phyloP scores from a whole-genome alignment of 2,113 vertebrate genomes.

The Gnathonemus echidnorhynchus region DNA sequence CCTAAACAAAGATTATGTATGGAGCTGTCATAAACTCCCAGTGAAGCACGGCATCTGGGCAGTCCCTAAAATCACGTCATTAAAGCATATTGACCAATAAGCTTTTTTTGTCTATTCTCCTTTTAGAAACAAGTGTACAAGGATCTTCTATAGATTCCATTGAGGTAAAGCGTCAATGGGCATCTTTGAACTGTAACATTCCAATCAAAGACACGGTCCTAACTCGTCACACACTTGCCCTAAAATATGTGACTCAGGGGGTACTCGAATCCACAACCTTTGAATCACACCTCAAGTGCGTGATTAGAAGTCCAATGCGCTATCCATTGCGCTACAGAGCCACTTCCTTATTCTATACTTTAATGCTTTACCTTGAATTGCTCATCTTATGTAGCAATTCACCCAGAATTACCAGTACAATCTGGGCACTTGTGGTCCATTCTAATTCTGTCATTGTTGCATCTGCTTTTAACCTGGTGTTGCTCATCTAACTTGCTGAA shows the following conservation, averaged over 20 bases:
- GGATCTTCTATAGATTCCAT: too few relatives aligned
- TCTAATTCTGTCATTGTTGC: not conserved
- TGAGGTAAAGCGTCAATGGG: too few relatives aligned
- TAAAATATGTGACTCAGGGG: not conserved
- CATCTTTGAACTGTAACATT: too few relatives aligned
- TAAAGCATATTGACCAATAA: too few relatives aligned
- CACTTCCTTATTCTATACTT: too few relatives aligned
- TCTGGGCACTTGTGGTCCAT: not conserved
- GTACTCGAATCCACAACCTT: slow-evolving; percentile 26
- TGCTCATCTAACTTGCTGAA: not conserved
- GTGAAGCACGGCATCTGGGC: not conserved
- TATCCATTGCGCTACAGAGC: too few relatives aligned
- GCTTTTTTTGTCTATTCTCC: too few relatives aligned
- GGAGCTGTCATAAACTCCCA: not conserved
- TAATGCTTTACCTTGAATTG: not conserved
- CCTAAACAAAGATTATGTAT: not conserved
- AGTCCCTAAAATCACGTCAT: too few relatives aligned
- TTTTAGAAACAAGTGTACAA: too few relatives aligned
- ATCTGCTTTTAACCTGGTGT: not conserved
- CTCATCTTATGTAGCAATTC: not conserved
- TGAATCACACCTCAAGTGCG: not conserved
- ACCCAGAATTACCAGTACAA: not conserved
- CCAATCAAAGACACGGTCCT: too few relatives aligned
- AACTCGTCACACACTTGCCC: too few relatives aligned
- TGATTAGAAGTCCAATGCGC: too few relatives aligned